phyloP scores from a whole-genome alignment of 2,888 invertebrate genomes.

The Parnassius smintheus region DNA sequence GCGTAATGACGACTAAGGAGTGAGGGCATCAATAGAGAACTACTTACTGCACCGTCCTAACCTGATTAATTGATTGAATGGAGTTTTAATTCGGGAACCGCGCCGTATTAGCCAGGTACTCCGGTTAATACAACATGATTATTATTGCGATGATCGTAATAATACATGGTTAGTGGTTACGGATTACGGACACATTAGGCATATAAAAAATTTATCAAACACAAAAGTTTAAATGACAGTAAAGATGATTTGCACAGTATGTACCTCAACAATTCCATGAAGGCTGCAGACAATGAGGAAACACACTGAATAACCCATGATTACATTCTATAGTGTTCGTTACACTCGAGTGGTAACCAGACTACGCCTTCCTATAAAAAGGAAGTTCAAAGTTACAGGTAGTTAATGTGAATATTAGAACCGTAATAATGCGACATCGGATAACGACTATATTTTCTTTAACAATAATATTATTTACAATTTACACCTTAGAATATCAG shows the following conservation, averaged over 20 bases:
- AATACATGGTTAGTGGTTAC: too few species aligned
- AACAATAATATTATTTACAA: constrained; percentile 41
- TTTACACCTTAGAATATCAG: constrained; percentile 48
- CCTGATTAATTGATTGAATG: too few species aligned
- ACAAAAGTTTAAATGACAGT: constrained; percentile 26
- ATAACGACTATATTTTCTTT: constrained; percentile 29
- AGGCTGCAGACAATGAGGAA: constrained; percentile 28
- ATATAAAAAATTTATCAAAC: background rate
- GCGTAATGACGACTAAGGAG: too few species aligned
- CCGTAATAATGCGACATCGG: constrained; percentile 55
- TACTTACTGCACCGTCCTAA: too few species aligned
- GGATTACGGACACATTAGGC: too few species aligned
- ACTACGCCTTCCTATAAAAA: constrained; percentile 76
- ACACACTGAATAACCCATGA: constrained; percentile 48
- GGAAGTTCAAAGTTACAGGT: constrained; percentile 74
- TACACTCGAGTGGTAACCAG: constrained; percentile 46
- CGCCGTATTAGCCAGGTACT: too few species aligned
- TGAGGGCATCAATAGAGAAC: too few species aligned
- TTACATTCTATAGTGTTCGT: constrained; percentile 61
- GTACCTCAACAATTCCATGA: constrained; percentile 24
- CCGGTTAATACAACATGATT: too few species aligned
- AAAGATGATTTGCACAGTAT: constrained; percentile 21
- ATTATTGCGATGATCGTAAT: too few species aligned
- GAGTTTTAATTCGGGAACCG: too few species aligned
- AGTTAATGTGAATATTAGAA: constrained; percentile 51